Conservation (phyloP, 2,113 vertebrate species). For the Passerina amoena region DNA sequence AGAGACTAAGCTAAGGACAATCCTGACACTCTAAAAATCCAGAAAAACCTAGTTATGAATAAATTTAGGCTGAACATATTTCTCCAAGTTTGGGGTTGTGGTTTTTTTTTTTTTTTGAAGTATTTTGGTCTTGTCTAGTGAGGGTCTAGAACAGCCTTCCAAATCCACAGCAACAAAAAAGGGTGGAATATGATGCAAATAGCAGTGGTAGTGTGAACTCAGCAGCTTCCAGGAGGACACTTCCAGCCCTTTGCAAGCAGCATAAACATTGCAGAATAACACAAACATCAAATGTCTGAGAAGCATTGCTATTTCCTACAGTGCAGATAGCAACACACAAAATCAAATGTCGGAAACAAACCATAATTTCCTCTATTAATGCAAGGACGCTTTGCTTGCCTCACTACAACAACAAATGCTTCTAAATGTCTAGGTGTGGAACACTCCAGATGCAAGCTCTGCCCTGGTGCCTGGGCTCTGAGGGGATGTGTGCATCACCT, state of each 20-base stretch:
- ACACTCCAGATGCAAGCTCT: constrained; percentile 1
- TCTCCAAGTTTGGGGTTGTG: not conserved
- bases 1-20: not conserved
- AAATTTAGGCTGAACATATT: not conserved
- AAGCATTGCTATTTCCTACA: not conserved
- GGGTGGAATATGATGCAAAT: not conserved
- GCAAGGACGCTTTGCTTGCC: not conserved
- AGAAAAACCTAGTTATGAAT: not conserved
- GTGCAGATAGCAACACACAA: not conserved
- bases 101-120: not conserved
- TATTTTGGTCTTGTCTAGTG: not conserved
- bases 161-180: not conserved
- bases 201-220: not conserved
- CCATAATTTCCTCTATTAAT: not conserved
- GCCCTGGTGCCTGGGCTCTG: constrained; percentile 8
- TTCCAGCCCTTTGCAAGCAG: not conserved
- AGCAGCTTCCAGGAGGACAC: not conserved
- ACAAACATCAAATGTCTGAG: not conserved
- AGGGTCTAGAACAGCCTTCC: not conserved
- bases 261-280: not conserved
- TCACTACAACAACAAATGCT: constrained; percentile 9
- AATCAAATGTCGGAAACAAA: not conserved
- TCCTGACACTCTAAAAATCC: not conserved
- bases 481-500: not conserved
- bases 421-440: not conserved